Percentiles rank a stretch among this genome's conserved stretches.
Conservation (phyloP, 2,113 vertebrate species). For the Microcebus jonahi region DNA sequence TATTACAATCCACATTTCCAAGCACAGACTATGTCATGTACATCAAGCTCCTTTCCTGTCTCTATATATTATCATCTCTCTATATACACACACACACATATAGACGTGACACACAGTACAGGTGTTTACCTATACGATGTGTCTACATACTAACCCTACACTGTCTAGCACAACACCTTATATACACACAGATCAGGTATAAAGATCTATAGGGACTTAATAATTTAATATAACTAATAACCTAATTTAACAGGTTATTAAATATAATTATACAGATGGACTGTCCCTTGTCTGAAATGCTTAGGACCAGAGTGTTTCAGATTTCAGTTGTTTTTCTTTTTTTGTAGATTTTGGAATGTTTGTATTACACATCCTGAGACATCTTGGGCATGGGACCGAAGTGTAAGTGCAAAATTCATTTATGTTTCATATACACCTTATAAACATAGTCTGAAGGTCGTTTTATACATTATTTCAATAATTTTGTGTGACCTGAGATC, state of each 20-base stretch:
- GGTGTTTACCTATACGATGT: accelerated
- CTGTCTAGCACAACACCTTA: too few species aligned
- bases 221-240: neutral
- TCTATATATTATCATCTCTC: too few species aligned
- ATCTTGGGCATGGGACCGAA: neutral
- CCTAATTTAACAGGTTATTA: neutral
- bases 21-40: accelerated
- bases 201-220: too few species aligned
- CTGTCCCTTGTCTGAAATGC: neutral
- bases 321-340: neutral
- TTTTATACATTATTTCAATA: neutral
- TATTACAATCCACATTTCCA: accelerated
- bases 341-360: neutral
- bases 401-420: neutral
- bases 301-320: neutral
- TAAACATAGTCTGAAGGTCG: neutral
- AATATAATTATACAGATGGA: neutral
- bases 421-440: neutral
- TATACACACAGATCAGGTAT: neutral
- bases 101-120: accelerated
- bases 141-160: accelerated
- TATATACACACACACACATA: neutral
- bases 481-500: neutral
- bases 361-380: neutral
- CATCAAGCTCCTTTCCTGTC: accelerated